Evolutionary conservation across 2,113 vertebrate species (phyloP).

Genomic region (Passerina amoena): DNA sequence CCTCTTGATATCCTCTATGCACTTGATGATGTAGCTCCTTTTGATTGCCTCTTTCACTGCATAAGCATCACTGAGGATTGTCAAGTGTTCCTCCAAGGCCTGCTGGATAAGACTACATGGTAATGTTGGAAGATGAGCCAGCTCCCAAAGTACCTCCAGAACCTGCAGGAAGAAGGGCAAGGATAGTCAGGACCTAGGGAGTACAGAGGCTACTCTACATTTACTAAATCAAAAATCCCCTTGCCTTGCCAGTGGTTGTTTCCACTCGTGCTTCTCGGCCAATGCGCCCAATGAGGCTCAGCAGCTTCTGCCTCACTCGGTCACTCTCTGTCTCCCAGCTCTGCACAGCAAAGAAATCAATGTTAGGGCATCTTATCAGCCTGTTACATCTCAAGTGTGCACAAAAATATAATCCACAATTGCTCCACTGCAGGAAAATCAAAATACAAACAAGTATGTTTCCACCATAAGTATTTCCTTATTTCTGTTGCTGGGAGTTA

Average conservation of each 20-base stretch:
- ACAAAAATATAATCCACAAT: neutral
- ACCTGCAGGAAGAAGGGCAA: slow-evolving; percentile 77
- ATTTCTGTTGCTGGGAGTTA: neutral
- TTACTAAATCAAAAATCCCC: neutral
- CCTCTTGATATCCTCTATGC: slow-evolving; percentile 99
- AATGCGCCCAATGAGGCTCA: slow-evolving; percentile 95
- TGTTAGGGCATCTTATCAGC: neutral
- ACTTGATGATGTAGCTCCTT: slow-evolving; percentile 96
- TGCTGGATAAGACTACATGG: slow-evolving; percentile 93
- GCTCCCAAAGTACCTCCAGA: slow-evolving; percentile 95
- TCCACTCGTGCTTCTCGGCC: slow-evolving; percentile 95
- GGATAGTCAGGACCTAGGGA: neutral
- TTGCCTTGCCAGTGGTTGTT: slow-evolving; percentile 93
- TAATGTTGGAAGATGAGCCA: slow-evolving; percentile 93
- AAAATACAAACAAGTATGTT: neutral
- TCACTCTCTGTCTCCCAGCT: slow-evolving; percentile 98
- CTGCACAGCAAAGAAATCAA: slow-evolving; percentile 62
- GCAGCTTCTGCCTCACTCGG: slow-evolving; percentile 92
- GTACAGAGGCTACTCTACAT: neutral
- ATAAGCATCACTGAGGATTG: slow-evolving; percentile 97
- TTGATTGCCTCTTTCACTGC: slow-evolving; percentile 95
- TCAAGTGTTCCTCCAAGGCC: slow-evolving; percentile 94
- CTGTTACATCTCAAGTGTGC: neutral
- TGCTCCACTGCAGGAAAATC: neutral
- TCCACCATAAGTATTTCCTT: neutral